A percentile compares a stretch with the other conserved stretches of the same genome.
Conservation (phyloP, 2,113 vertebrate genomes). For the Girardinichthys multiradiatus region DNA sequence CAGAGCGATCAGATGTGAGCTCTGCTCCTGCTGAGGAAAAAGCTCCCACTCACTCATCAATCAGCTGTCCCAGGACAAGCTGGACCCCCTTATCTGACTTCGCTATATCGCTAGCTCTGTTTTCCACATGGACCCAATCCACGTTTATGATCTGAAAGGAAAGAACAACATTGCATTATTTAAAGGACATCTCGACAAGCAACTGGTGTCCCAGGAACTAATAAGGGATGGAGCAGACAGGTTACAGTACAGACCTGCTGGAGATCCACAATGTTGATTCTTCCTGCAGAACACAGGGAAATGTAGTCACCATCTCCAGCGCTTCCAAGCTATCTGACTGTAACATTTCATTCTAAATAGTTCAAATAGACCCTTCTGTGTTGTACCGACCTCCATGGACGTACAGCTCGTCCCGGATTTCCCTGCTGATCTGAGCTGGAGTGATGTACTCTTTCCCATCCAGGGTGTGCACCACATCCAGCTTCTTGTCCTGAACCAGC, state of each 20-base stretch:
- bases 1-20: not conserved
- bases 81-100: conserved; percentile 88
- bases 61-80: conserved; percentile 91
- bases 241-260: conserved; percentile 84
- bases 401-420: conserved; percentile 93
- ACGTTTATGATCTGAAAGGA: conserved; percentile 89
- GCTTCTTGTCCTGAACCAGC: conserved; percentile 89
- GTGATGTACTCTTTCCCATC: conserved; percentile 98
- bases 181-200: not conserved
- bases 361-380: not conserved
- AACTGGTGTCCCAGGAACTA: too few species aligned
- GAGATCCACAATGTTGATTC: conserved; percentile 95
- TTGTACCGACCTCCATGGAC: conserved; percentile 86
- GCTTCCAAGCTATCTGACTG: too few species aligned
- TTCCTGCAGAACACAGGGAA: conserved; percentile 81
- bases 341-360: not conserved
- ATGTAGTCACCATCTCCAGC: not conserved
- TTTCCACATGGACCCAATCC: conserved; percentile 93
- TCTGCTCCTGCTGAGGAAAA: not conserved
- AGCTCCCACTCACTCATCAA: conserved; percentile 88
- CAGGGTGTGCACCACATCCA: conserved; percentile 95
- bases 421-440: conserved; percentile 89
- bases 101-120: conserved; percentile 87
- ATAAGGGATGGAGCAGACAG: too few species aligned
- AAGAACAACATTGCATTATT: not conserved